These are phyloP conservation scores for Philopedon plagiatum DNA, from an alignment of 2,888 invertebrate genomes.

Conservation along the genomic window DNA sequence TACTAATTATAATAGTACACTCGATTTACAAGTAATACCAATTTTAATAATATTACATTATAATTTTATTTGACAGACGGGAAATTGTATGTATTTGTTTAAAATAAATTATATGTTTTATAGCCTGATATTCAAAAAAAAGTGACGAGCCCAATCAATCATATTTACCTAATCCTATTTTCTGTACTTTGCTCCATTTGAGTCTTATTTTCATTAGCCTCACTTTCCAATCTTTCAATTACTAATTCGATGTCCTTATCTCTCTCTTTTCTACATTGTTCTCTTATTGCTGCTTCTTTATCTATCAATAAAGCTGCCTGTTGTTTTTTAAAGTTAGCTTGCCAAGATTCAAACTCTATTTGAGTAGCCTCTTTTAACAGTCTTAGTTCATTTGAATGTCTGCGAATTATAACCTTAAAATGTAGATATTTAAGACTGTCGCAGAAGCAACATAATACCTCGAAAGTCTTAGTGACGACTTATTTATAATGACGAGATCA, in stretches of 20 bases:
- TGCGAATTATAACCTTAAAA: constrained; percentile 64
- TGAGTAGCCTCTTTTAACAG: constrained; percentile 75
- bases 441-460: too few relatives aligned
- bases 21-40: background rate
- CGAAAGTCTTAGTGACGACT: too few relatives aligned
- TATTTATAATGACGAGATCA: too few relatives aligned
- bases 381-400: constrained; percentile 72
- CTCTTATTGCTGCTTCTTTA: constrained; percentile 78
- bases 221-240: constrained; percentile 78
- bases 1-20: background rate
- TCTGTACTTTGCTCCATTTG: constrained; percentile 77
- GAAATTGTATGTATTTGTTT: too few relatives aligned
- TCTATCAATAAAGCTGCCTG: constrained; percentile 75
- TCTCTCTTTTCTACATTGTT: constrained; percentile 80
- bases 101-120: too few relatives aligned
- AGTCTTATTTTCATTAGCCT: constrained; percentile 73
- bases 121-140: too few relatives aligned
- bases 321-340: constrained; percentile 75
- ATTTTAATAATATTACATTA: background rate
- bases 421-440: too few relatives aligned
- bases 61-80: background rate
- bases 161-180: constrained; percentile 66
- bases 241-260: constrained; percentile 85
- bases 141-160: too few relatives aligned
- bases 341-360: constrained; percentile 76